Evolutionary conservation across 2,797 vertebrate species (phyloP).

Genomic region (Takifugu rubripes): DNA sequence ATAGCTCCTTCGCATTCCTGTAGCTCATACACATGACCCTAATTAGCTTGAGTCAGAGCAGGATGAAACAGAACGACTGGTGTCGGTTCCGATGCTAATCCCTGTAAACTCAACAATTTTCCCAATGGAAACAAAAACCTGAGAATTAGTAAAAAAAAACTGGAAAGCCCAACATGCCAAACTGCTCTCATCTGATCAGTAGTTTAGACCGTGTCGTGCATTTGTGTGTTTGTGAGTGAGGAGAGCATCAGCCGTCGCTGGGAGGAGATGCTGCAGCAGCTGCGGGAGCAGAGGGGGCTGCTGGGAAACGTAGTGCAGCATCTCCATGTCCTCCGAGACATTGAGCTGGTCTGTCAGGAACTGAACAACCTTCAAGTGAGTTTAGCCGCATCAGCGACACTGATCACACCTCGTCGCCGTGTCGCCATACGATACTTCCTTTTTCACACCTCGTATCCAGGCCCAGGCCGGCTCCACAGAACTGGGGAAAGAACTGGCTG

Average conservation of each 20-base stretch:
- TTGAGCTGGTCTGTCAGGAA: conserved; percentile 76
- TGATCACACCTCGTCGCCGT: too few species aligned
- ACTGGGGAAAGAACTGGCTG: conserved; percentile 80
- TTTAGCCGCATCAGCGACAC: neutral
- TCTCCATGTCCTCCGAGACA: conserved; percentile 76
- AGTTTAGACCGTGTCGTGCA: neutral
- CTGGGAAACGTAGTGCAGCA: conserved; percentile 64
- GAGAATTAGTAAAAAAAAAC: too few species aligned
- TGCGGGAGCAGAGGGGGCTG: conserved; percentile 71
- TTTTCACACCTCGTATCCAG: conserved; percentile 52
- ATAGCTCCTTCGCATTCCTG: too few species aligned
- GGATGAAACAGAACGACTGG: neutral
- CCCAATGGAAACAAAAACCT: too few species aligned
- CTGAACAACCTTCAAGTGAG: conserved; percentile 84
- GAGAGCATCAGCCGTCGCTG: conserved; percentile 75
- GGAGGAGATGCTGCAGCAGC: conserved; percentile 76
- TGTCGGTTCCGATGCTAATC: too few species aligned
- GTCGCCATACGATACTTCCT: neutral
- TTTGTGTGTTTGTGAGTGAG: conserved; percentile 68
- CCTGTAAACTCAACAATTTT: too few species aligned
- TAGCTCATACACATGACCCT: too few species aligned
- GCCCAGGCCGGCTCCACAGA: conserved; percentile 70
- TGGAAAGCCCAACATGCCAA: too few species aligned
- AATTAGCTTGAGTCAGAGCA: neutral
- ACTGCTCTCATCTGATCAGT: too few species aligned